phyloP scores from a whole-genome alignment of 2,888 invertebrate genomes.

The Electrophaes corylata region DNA sequence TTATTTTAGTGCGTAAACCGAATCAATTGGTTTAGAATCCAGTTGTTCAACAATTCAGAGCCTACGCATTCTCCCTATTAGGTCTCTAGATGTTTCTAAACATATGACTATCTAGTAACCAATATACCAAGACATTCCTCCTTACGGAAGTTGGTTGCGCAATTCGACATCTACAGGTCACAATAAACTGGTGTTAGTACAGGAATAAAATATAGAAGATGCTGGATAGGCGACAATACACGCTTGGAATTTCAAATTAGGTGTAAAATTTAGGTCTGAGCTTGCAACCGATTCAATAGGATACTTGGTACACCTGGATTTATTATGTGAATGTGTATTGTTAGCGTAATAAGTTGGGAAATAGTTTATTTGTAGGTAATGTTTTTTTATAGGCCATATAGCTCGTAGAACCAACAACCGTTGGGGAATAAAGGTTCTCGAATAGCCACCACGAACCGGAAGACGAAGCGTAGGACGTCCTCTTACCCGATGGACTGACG shows the following conservation, averaged over 20 bases:
- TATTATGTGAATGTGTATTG: slow-evolving; percentile 22
- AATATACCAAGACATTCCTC: slow-evolving; percentile 38
- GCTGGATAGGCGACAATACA: slow-evolving; percentile 74
- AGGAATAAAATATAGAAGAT: slow-evolving; percentile 70
- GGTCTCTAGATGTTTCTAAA: slow-evolving; percentile 46
- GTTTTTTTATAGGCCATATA: too few species aligned
- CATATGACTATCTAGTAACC: slow-evolving; percentile 33
- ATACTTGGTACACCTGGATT: slow-evolving; percentile 8
- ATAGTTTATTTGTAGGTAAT: background rate
- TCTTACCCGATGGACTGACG: too few species aligned
- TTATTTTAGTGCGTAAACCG: background rate
- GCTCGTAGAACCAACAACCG: too few species aligned
- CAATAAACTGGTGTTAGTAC: slow-evolving; percentile 45
- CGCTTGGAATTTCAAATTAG: slow-evolving; percentile 76
- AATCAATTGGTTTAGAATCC: slow-evolving; percentile 1
- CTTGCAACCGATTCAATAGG: slow-evolving; percentile 19
- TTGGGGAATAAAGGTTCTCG: too few species aligned
- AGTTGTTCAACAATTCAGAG: slow-evolving; percentile 14
- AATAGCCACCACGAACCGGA: too few species aligned
- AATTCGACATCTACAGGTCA: slow-evolving; percentile 37
- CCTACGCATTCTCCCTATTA: slow-evolving; percentile 63
- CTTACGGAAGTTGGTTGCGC: background rate
- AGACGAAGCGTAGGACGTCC: too few species aligned
- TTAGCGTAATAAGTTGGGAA: slow-evolving; percentile 4
- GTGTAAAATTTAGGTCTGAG: slow-evolving; percentile 62